Conservation (phyloP, 2,113 vertebrate species). For the Lycocorax pyrrhopterus region DNA sequence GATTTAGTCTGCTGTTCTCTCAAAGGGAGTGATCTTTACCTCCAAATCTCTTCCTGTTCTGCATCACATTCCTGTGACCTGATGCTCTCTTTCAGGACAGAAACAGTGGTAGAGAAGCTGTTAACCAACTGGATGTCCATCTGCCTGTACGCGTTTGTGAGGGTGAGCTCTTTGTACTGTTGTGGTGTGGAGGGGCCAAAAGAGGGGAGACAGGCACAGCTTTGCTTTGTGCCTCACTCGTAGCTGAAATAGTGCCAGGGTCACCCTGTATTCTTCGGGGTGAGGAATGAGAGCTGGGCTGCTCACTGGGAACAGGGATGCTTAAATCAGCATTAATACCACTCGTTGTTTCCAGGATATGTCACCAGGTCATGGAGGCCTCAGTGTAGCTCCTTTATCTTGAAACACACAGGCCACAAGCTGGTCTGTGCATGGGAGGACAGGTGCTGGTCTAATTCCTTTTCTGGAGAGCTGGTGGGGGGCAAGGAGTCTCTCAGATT, state of each 20-base stretch:
- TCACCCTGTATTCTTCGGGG: not conserved
- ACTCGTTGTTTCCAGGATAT: not conserved
- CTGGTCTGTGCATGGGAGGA: not conserved
- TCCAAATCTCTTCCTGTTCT: not conserved
- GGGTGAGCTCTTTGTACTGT: conserved; percentile 72
- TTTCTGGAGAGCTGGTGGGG: not conserved
- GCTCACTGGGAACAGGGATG: not conserved
- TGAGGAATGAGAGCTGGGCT: not conserved
- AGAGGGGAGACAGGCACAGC: not conserved
- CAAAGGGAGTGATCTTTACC: not conserved
- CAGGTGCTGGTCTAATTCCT: not conserved
- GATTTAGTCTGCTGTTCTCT: not conserved
- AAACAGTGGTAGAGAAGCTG: conserved; percentile 96
- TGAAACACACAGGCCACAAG: not conserved
- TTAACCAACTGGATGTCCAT: conserved; percentile 99
- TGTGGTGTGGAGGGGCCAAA: not conserved
- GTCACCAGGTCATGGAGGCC: not conserved
- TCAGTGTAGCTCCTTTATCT: not conserved
- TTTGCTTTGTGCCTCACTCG: not conserved
- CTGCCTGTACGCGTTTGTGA: conserved; percentile 91
- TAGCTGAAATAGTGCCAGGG: not conserved
- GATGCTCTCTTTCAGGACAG: conserved; percentile 80
- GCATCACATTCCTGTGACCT: not conserved
- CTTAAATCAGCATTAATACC: not conserved
- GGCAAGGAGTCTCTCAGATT: not conserved